Conservation (phyloP, 2,797 vertebrate genomes). For the Danio choprae region DNA sequence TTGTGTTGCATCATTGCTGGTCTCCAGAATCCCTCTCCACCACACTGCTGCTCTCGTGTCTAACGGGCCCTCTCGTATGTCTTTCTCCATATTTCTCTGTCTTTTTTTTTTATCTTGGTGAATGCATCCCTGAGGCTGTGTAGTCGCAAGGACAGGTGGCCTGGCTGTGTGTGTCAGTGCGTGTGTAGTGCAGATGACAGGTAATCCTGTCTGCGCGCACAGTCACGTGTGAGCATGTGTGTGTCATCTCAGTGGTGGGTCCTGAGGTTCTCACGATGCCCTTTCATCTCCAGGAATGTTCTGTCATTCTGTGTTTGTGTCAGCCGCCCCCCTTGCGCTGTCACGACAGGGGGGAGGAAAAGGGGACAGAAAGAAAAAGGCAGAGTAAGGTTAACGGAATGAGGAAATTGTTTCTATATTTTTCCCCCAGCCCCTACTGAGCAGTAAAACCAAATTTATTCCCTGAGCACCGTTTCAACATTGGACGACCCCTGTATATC, state of each 20-base stretch:
- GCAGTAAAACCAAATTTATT: not conserved
- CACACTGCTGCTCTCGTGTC: conserved; percentile 4
- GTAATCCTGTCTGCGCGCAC: conserved; percentile 30
- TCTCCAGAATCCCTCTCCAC: not conserved
- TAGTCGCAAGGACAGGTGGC: conserved; percentile 54
- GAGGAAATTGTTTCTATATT: not conserved
- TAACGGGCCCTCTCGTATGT: conserved; percentile 3
- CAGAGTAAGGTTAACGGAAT: not conserved
- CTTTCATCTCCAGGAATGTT: conserved; percentile 57
- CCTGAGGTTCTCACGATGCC: conserved; percentile 41
- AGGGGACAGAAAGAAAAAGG: conserved; percentile 2
- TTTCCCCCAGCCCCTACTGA: conserved; percentile 2
- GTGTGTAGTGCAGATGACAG: conserved; percentile 39
- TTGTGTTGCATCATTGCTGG: conserved; percentile 35
- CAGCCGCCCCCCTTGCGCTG: conserved; percentile 31
- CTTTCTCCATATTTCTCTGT: conserved; percentile 17
- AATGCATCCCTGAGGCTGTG: conserved; percentile 39
- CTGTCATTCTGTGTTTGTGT: conserved; percentile 55
- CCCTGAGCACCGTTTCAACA: not conserved
- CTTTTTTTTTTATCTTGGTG: conserved; percentile 1
- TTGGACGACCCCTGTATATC: not conserved
- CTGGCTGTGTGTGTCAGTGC: conserved; percentile 17
- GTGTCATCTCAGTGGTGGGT: conserved; percentile 53
- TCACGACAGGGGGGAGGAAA: conserved; percentile 28
- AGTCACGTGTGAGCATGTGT: conserved; percentile 29